Percentiles rank a stretch among this genome's conserved stretches.
These are phyloP conservation scores for Pristionchus fissidentatus DNA, from an alignment of 2,888 invertebrate genomes.

Conservation along the genomic window DNA sequence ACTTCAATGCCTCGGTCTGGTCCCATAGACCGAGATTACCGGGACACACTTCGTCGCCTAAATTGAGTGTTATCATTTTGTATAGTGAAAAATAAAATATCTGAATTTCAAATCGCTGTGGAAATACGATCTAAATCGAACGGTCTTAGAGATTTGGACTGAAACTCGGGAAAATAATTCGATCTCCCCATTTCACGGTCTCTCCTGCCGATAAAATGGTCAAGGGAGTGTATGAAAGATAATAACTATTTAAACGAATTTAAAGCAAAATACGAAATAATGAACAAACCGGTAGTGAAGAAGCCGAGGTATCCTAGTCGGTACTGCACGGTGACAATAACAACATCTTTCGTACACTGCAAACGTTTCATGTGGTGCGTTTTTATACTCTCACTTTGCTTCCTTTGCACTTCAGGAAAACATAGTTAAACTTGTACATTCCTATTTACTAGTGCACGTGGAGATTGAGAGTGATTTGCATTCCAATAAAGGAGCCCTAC, in stretches of 20 bases:
- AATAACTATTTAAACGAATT: not conserved
- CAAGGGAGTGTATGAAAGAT: not conserved
- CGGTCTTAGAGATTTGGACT: too few species aligned
- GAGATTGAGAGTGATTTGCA: not conserved
- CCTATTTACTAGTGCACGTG: too few species aligned
- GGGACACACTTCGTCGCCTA: conserved; percentile 55
- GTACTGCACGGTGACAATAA: conserved; percentile 65
- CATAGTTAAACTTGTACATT: too few species aligned
- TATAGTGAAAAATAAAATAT: not conserved
- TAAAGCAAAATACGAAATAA: not conserved
- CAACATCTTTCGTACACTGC: conserved; percentile 58
- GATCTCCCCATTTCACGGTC: not conserved
- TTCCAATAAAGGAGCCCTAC: too few species aligned
- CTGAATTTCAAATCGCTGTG: not conserved
- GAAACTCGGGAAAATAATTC: too few species aligned
- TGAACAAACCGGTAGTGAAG: conserved; percentile 56
- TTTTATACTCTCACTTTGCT: not conserved
- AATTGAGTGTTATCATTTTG: not conserved
- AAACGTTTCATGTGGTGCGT: not conserved
- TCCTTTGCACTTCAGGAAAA: too few species aligned
- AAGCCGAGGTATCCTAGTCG: conserved; percentile 62
- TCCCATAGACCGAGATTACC: conserved; percentile 61
- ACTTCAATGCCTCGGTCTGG: conserved; percentile 60
- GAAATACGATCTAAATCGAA: too few species aligned
- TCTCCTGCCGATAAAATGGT: not conserved